phyloP scores from a whole-genome alignment of 2,113 vertebrate species.

The Amia ocellicauda region DNA sequence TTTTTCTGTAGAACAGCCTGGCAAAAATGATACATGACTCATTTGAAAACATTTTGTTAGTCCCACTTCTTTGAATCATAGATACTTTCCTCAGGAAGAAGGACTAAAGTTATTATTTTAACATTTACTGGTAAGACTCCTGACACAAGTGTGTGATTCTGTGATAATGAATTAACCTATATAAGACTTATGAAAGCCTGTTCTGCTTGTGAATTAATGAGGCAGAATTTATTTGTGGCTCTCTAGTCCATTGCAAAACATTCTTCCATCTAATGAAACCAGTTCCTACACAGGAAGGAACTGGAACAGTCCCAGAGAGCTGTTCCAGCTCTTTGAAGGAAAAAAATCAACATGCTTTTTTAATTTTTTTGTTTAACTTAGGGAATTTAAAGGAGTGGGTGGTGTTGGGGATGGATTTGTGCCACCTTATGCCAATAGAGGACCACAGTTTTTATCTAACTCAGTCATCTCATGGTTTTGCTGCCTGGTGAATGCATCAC shows the following conservation, averaged over 20 bases:
- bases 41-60: neutral
- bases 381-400: neutral
- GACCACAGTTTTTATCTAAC: neutral
- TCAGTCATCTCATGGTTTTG: neutral
- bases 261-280: constrained; percentile 13
- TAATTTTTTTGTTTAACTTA: neutral
- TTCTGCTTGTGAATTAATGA: constrained; percentile 3
- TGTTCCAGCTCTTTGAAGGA: constrained; percentile 15
- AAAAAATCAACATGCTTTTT: constrained; percentile 7
- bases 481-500: neutral
- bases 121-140: constrained; percentile 8
- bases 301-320: neutral
- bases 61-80: neutral
- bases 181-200: constrained; percentile 11
- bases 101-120: constrained; percentile 13
- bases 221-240: constrained; percentile 18
- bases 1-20: neutral
- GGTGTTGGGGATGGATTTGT: neutral
- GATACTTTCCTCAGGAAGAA: neutral
- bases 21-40: neutral
- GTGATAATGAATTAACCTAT: constrained; percentile 5
- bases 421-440: neutral
- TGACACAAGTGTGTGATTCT: constrained; percentile 8
- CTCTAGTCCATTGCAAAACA: neutral
- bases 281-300: constrained; percentile 7